A percentile compares a stretch with the other conserved stretches of the same genome.
phyloP scores from a whole-genome alignment of 2,888 invertebrate species.

The Unio delphinus region DNA sequence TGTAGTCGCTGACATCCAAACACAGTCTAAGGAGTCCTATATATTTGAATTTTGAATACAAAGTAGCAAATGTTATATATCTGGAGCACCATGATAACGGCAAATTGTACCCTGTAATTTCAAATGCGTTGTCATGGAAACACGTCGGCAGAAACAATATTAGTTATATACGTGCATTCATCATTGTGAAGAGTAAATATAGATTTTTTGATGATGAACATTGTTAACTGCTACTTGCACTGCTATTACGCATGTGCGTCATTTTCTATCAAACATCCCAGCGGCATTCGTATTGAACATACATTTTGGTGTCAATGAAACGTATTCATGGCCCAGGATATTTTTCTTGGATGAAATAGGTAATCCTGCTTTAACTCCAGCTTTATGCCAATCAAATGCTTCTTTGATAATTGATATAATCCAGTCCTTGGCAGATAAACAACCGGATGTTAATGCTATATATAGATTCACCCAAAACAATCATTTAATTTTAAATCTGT shows the following conservation, averaged over 20 bases:
- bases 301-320: constrained; percentile 11
- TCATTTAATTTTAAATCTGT: constrained; percentile 12
- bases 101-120: constrained; percentile 3
- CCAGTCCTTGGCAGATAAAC: constrained; percentile 16
- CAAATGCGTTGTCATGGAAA: constrained; percentile 7
- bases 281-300: too few relatives aligned
- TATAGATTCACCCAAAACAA: constrained; percentile 11
- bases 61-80: background rate
- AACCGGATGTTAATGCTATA: constrained; percentile 23
- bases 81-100: constrained; percentile 4
- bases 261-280: too few relatives aligned
- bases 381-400: background rate
- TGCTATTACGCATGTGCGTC: too few relatives aligned
- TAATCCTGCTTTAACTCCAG: background rate
- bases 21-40: background rate
- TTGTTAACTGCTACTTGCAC: too few relatives aligned
- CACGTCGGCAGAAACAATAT: constrained; percentile 16
- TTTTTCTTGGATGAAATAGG: constrained; percentile 11
- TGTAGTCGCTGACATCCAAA: constrained; percentile 5
- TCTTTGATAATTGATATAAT: constrained; percentile 6
- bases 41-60: background rate
- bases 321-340: constrained; percentile 16
- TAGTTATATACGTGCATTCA: constrained; percentile 20
- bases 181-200: constrained; percentile 12
- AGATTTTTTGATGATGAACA: constrained; percentile 17